Evolutionary conservation across 37 sponge, comb jelly and placozoan genomes (phyloP), one percentile per base, ranked within the genome.

Genomic region (Aplysina aerophoba): DNA sequence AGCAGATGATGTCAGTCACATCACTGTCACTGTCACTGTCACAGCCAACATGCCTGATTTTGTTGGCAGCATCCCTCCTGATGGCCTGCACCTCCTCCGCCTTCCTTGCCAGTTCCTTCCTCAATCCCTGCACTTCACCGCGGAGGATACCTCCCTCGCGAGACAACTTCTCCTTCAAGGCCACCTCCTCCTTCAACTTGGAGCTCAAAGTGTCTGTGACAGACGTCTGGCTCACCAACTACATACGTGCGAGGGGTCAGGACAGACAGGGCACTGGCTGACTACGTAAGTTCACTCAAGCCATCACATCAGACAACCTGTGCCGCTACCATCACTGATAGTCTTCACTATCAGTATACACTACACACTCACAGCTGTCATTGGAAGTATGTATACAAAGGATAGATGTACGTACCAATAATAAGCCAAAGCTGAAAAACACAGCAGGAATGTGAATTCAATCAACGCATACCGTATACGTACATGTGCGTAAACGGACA

Each of bases 71-170:
- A 37, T 94, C 94, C 55, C 87, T 91, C 59, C 69, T 80, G 13
- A 82, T 44, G 0, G 64, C 31, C 27, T 77, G 30, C 53, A 94
- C 53, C 41, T 94, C 92, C 19, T 90, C 84, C 5, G 40, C 83
- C 30, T 88, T 91, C 30, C 86, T 56, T 55, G 77, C 82, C 41
- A 89, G 84, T 50, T 94, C 77, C 59, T 82, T 86, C 56, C 41
- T 75, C 16, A 88, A 57, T 13, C 81, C 53, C 21, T 27, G 36
- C 24, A 85, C 65, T 16, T 57, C 71, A 14, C 58, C 50, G 22
- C 78, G 34, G 24, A 85, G 59, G 33, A 17, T 55, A 5, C 24
- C 0, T 16, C 30, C 37, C 58, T 69, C 38, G 0, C 4, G 40
- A 30, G 33, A 14, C 24, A 33, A 2, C 30, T 64, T 61, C 65